Evolutionary conservation across 2,113 vertebrate species (phyloP), one percentile per base, ranked within the genome.

Genomic region (Leptobrachium ailaonicum): DNA sequence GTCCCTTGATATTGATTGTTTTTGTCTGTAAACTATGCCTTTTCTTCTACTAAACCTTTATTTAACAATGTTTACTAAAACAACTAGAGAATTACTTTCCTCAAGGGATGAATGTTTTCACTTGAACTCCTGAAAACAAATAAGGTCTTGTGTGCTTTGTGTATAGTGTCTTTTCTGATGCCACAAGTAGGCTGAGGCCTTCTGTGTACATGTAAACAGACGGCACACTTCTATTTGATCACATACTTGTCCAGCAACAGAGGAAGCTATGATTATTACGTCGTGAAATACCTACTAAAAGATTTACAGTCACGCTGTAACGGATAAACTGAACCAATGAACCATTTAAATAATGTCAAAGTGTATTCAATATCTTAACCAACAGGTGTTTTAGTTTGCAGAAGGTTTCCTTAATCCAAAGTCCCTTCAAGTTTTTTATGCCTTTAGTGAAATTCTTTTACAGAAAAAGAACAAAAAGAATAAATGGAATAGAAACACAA

Each of bases 121-220:
- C 32, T 66, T 53, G 11, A 75, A 62, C 75, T 77, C 8, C 2
- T 77, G 3, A 60, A 58, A 60, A 60, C 76, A 77, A 70, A 43
- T 50, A 70, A 7, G 14, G 11, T 4, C 77, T 82, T 70, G 56
- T 80, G 75, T 79, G 54, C 71, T 75, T 63, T 12, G 53, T 71
- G 82, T 67, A 77, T 84, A 85, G 5, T 83, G 82, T 73, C 82
- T 41, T 54, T 83, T 75, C 84, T 43, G 13, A 73, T 88, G 88
- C 90, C 87, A 77, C 70, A 80, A 88, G 90, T 87, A 89, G 86
- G 86, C 86, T 83, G 68, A 66, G 85, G 81, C 86, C 83, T 79
- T 85, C 84, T 90, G 89, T 91, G 93, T 91, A 91, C 83, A 82
- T 77, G 85, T 93, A 92, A 92, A 93, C 87, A 90, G 41, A 76